Percentiles rank a stretch among this genome's conserved stretches.
Evolutionary conservation across 2,888 invertebrate species (phyloP).

Genomic region (Stenurella melanura): DNA sequence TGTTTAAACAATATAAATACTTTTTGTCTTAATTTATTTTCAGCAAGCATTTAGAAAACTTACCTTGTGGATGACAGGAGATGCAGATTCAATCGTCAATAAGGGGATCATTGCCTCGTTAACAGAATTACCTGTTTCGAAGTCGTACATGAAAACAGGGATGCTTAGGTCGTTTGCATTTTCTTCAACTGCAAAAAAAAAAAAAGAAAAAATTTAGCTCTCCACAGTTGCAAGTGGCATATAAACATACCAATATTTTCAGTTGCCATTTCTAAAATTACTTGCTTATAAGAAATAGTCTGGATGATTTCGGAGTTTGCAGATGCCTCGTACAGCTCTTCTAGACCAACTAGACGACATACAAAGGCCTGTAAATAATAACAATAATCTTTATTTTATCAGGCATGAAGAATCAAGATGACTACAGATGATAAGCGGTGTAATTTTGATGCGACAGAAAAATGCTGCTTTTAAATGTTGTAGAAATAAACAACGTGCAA

Average conservation of each 20-base stretch:
- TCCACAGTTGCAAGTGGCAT: neutral
- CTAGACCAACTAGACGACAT: constrained; percentile 82
- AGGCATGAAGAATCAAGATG: too few species aligned
- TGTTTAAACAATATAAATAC: too few species aligned
- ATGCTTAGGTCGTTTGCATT: constrained; percentile 49
- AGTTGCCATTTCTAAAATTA: constrained; percentile 72
- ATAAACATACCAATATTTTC: constrained; percentile 67
- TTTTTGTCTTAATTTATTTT: too few species aligned
- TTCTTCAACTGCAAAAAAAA: constrained; percentile 19
- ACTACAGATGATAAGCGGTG: too few species aligned
- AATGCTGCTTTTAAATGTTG: too few species aligned
- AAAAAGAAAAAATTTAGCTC: neutral
- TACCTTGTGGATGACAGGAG: constrained; percentile 61
- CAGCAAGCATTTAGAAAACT: constrained; percentile 31
- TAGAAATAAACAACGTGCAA: too few species aligned
- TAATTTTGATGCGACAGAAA: too few species aligned
- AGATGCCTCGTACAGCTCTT: constrained; percentile 76
- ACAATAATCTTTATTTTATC: neutral
- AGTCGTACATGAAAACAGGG: constrained; percentile 68
- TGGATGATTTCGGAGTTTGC: constrained; percentile 69
- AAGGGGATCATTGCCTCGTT: constrained; percentile 66
- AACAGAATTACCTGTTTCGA: constrained; percentile 60
- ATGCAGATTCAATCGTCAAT: constrained; percentile 67
- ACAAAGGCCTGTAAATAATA: constrained; percentile 77
- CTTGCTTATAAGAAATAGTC: constrained; percentile 74